Percentiles rank a stretch among this genome's conserved stretches.
phyloP scores from a whole-genome alignment of 2,797 vertebrate genomes.

The Apogon talboti region DNA sequence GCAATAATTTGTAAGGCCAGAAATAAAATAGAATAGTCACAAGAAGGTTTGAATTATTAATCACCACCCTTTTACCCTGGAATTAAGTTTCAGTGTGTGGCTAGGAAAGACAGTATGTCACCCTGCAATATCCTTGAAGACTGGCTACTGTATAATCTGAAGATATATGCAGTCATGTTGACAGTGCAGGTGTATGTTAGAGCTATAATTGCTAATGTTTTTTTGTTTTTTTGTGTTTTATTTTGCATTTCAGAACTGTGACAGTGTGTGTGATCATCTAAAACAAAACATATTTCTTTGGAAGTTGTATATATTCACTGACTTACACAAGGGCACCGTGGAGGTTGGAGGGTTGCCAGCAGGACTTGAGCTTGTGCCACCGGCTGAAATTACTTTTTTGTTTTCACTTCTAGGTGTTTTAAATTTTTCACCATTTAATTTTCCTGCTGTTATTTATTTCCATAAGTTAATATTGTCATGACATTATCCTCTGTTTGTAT shows the following conservation, averaged over 20 bases:
- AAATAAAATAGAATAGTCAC: constrained; percentile 77
- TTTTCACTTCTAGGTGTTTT: neutral
- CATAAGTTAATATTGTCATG: constrained; percentile 20
- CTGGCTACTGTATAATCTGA: constrained; percentile 31
- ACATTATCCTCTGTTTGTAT: constrained; percentile 52
- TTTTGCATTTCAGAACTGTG: constrained; percentile 21
- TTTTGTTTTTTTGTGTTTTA: neutral
- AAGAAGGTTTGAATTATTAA: constrained; percentile 84
- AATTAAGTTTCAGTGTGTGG: constrained; percentile 76
- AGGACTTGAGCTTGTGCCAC: constrained; percentile 18
- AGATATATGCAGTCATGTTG: constrained; percentile 19
- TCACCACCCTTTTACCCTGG: constrained; percentile 71
- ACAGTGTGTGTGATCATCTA: neutral
- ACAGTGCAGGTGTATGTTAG: neutral
- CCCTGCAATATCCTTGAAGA: constrained; percentile 65
- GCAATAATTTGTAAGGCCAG: constrained; percentile 70
- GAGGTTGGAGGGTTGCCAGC: constrained; percentile 31
- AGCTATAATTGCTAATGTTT: constrained; percentile 7
- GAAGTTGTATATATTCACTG: constrained; percentile 11
- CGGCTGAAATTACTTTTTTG: constrained; percentile 13
- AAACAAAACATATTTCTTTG: constrained; percentile 14
- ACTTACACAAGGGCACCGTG: constrained; percentile 43
- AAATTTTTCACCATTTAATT: neutral
- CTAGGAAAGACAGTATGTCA: constrained; percentile 59
- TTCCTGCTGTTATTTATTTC: neutral